Evolutionary conservation across 2,113 vertebrate species (phyloP), one percentile per base, ranked within the genome.

Genomic region (Neopipo cinnamomea): DNA sequence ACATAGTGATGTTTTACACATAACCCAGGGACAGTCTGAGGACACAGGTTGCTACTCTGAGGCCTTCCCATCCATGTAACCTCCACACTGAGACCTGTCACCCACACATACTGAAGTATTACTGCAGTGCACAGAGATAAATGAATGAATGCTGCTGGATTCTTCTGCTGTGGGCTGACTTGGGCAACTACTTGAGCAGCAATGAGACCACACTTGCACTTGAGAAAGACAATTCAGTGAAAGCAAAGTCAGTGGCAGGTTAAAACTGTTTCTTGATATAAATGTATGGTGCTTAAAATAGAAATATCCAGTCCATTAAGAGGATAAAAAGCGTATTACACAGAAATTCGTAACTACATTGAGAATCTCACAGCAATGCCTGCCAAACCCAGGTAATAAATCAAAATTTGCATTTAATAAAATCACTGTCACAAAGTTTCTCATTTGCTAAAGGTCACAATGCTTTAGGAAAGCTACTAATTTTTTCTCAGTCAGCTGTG

Each of bases 401-500:
- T 90, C 31, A 77, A n/a, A 30, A 72, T 91, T 91, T 88, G 33
- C 52, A 33, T 77, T 91, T 96, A 93, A 76, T 85, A 62, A 89
- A 96, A 86, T 87, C 16, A 61, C 20, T 28, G 24, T 75, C 62
- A 75, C 46, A 42, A 47, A 49, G 9, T 67, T 76, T 70, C 85
- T 85, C 13, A 11, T 85, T 63, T 56, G 28, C 49, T 80, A 70
- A 58, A 30, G 14, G 19, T 31, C n/a, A 66, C 14, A 78, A 25
- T 33, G 8, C 17, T 62, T 75, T 37, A 84, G 46, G 47, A 91
- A 65, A 76, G 12, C 24, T 87, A 22, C 16, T 30, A 9, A 41
- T 11, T 49, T 5, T 68, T 88, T 78, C 66, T 76, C 46, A 89
- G 42, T 66, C 28, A 8, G 19, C 23, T 86, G 35, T 58, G 37